These are phyloP conservation scores for Gobio gobio DNA, from an alignment of 2,113 vertebrate genomes.

Conservation along the genomic window DNA sequence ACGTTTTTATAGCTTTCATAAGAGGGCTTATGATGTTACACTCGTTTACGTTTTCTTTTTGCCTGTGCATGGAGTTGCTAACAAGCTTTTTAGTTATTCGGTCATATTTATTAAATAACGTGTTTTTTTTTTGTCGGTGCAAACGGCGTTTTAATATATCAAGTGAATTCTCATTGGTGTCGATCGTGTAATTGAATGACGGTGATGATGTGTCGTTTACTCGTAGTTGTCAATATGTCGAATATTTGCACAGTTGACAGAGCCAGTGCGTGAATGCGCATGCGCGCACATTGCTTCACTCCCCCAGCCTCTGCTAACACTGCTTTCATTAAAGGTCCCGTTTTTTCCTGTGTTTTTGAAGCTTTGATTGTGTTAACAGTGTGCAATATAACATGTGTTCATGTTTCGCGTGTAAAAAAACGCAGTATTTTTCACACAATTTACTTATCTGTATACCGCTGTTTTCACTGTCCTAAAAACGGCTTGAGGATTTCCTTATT, in stretches of 20 bases:
- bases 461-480: too few relatives aligned
- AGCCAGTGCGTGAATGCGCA: neutral
- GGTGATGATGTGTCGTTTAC: neutral
- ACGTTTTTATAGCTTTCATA: neutral
- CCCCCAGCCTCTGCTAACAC: neutral
- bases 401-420: too few relatives aligned
- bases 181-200: neutral
- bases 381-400: too few relatives aligned
- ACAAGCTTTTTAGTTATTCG: neutral
- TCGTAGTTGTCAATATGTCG: neutral
- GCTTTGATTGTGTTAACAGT: too few relatives aligned
- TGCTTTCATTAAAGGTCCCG: too few relatives aligned
- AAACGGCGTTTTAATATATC: neutral
- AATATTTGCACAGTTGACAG: conserved; percentile 4
- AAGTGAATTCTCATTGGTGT: neutral
- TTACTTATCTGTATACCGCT: too few relatives aligned
- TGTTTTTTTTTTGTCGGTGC: neutral
- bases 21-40: neutral
- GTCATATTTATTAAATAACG: neutral
- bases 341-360: too few relatives aligned
- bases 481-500: too few relatives aligned
- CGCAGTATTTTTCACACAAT: too few relatives aligned
- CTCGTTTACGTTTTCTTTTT: neutral
- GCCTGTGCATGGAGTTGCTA: neutral
- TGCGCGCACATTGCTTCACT: neutral